Evolutionary conservation across 2,113 vertebrate species (phyloP), one percentile per base, ranked within the genome.

Genomic region (Pluvianellus socialis): DNA sequence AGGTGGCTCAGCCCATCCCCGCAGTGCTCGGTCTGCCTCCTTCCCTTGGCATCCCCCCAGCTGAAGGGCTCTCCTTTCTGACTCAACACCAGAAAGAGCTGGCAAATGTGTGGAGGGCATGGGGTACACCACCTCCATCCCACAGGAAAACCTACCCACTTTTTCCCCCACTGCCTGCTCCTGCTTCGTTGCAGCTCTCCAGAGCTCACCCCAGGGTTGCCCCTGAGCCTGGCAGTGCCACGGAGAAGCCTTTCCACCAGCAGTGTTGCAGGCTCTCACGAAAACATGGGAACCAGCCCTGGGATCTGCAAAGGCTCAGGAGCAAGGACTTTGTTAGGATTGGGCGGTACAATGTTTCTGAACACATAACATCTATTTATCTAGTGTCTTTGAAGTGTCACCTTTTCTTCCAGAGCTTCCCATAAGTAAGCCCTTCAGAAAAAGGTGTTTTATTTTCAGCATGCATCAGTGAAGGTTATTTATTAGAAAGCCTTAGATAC

Each of bases 61-160:
- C 3, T 86, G 55, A 55, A 53, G 6, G 8, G 8, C 6, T 67
- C 33, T 55, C 14, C 27, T 75, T 71, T 55, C 63, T 55, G 13
- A 12, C 44, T 33, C 24, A 49, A 12, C 3, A 16, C 6, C 40
- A 38, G 18, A 52, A 85, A n/a, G 7, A 58, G 15, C 27, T 61
- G 17, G 7, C 10, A 67, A 72, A 10, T 30, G 9, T 7, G 16
- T 42, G 13, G 19, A 49, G 7, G 4, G 4, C 7, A 12, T 33
- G 7, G 15, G 8, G 14, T 18, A 67, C 1, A 1, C 5, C 50
- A 50, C 9, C 14, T 62, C 44, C 28, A 30, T 62, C 24, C 15
- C 18, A 6, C 0, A 0, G 30, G 33, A 42, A 61, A 72, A 6
- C 14, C 28, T 21, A 20, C 0, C 1, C 13, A 5, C 14, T 56